Evolutionary conservation across 2,888 invertebrate species (phyloP).

Genomic region (Troides helena): DNA sequence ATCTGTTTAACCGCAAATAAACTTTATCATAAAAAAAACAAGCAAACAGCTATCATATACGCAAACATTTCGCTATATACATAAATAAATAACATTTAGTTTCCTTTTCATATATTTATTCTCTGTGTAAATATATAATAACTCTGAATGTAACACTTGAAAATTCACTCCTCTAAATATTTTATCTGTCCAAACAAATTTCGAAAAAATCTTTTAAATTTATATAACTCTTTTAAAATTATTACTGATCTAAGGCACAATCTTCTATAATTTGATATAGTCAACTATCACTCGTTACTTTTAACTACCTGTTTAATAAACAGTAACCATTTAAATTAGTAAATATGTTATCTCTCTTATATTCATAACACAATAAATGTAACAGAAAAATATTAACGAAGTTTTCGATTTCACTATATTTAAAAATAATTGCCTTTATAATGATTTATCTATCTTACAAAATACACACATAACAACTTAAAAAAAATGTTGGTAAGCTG

Average conservation of each 20-base stretch:
- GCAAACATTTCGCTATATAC: slow-evolving; percentile 52
- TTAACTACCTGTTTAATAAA: slow-evolving; percentile 57
- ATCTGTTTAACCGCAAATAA: slow-evolving; percentile 68
- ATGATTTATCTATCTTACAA: slow-evolving; percentile 69
- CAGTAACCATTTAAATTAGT: slow-evolving; percentile 57
- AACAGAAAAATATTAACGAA: slow-evolving; percentile 75
- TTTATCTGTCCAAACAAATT: slow-evolving; percentile 43
- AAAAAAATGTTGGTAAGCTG: slow-evolving; percentile 78
- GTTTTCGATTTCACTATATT: slow-evolving; percentile 56
- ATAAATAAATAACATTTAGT: slow-evolving; percentile 53
- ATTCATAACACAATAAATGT: slow-evolving; percentile 68
- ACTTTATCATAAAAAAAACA: slow-evolving; percentile 63
- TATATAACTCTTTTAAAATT: slow-evolving; percentile 34
- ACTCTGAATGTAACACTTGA: slow-evolving; percentile 49
- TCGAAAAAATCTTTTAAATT: slow-evolving; percentile 46
- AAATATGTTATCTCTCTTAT: slow-evolving; percentile 59
- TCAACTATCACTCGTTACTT: slow-evolving; percentile 63
- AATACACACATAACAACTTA: slow-evolving; percentile 74
- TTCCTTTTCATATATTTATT: slow-evolving; percentile 35
- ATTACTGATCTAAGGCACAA: slow-evolving; percentile 77
- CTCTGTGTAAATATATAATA: slow-evolving; percentile 45
- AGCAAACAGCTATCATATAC: slow-evolving; percentile 67
- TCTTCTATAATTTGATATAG: slow-evolving; percentile 67
- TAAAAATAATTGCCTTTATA: slow-evolving; percentile 67
- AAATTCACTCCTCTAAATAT: slow-evolving; percentile 63